Conservation (phyloP, 2,888 invertebrate genomes). For the Tricholauxania praeusta region DNA sequence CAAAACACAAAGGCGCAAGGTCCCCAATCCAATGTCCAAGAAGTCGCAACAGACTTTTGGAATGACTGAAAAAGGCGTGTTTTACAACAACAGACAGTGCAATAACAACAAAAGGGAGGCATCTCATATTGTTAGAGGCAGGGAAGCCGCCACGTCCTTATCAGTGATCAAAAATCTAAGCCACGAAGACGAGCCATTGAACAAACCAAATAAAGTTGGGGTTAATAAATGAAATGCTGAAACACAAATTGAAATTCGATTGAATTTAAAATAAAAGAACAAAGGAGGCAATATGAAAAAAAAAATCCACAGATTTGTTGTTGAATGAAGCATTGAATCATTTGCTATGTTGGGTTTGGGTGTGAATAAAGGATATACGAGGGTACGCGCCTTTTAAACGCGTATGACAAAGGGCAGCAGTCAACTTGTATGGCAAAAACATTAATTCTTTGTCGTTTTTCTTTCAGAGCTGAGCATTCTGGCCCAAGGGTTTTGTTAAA, state of each 20-base stretch:
- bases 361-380: slow-evolving; percentile 16
- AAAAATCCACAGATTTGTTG: neutral
- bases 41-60: slow-evolving; percentile 3
- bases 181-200: slow-evolving; percentile 43
- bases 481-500: no score
- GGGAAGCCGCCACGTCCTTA: slow-evolving; percentile 35
- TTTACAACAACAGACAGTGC: slow-evolving; percentile 29
- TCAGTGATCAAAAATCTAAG: slow-evolving; percentile 58
- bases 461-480: no score
- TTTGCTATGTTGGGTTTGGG: slow-evolving; percentile 15
- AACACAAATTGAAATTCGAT: slow-evolving; percentile 60
- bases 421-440: slow-evolving; percentile 11
- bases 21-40: slow-evolving; percentile 17
- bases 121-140: slow-evolving; percentile 4
- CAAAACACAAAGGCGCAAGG: slow-evolving; percentile 44
- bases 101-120: slow-evolving; percentile 37
- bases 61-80: slow-evolving; percentile 35
- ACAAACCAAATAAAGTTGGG: slow-evolving; percentile 48
- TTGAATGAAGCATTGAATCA: slow-evolving; percentile 14
- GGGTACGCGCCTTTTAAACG: neutral
- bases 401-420: neutral
- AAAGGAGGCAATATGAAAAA: neutral
- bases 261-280: slow-evolving; percentile 33
- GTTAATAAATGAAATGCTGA: slow-evolving; percentile 29
- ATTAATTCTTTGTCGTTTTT: neutral